These are phyloP conservation scores for Aplodontia rufa DNA, from an alignment of 2,113 vertebrate genomes.

Conservation along the genomic window DNA sequence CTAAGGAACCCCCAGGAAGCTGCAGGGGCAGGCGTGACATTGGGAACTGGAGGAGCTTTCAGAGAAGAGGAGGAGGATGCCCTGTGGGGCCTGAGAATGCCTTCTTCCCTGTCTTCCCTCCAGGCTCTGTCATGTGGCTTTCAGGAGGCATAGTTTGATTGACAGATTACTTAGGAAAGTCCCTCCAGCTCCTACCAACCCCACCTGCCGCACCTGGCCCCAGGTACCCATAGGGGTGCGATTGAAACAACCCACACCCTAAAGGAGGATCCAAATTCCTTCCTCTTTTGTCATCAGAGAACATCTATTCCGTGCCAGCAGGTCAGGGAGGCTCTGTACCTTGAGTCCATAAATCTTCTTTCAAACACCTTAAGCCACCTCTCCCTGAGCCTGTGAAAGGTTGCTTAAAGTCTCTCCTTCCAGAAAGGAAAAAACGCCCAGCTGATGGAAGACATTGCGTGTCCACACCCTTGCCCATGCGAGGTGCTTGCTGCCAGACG, in stretches of 20 bases:
- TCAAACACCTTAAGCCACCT: not conserved
- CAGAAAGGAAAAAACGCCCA: not conserved
- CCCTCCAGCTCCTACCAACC: not conserved
- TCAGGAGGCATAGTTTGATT: not conserved
- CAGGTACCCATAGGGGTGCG: not conserved
- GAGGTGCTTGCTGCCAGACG: not conserved
- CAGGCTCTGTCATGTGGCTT: not conserved
- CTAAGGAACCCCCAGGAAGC: not conserved
- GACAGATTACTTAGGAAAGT: not conserved
- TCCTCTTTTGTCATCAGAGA: not conserved
- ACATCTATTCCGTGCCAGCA: not conserved
- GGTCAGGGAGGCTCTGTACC: not conserved
- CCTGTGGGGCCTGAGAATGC: not conserved
- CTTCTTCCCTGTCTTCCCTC: not conserved
- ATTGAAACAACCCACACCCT: not conserved
- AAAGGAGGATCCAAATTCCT: not conserved
- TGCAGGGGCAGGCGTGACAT: not conserved
- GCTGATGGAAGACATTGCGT: not conserved
- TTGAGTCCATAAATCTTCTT: not conserved
- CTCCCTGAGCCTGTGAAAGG: not conserved
- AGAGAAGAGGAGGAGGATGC: not conserved
- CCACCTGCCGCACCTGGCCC: not conserved
- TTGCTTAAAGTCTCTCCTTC: not conserved
- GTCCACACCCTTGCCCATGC: not conserved
- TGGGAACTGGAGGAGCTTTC: no score